Percentiles rank a stretch among this genome's conserved stretches.
Conservation (phyloP, 2,797 vertebrate species). For the Chiloscyllium punctatum region DNA sequence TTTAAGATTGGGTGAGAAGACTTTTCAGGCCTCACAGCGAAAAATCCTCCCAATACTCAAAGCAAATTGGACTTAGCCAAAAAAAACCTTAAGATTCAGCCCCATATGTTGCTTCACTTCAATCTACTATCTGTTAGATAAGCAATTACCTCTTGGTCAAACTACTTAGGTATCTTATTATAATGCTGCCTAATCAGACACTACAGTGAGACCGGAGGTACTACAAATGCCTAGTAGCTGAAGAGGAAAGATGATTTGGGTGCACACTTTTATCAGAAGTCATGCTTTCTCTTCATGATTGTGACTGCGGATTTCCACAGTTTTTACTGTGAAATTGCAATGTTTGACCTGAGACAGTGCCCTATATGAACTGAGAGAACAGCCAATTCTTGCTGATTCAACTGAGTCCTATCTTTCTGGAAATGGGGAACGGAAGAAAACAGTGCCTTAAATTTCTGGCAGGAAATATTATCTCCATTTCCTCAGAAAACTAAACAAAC, state of each 20-base stretch:
- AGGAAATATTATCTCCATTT: slow-evolving; percentile 43
- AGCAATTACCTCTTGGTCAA: background rate
- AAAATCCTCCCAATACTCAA: too few relatives aligned
- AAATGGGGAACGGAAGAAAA: background rate
- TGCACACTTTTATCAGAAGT: background rate
- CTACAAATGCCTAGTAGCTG: background rate
- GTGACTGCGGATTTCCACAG: background rate
- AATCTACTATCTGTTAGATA: background rate
- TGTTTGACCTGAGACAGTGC: background rate
- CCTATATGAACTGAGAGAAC: background rate
- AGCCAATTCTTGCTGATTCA: background rate
- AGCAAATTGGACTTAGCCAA: too few relatives aligned
- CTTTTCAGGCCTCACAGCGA: too few relatives aligned
- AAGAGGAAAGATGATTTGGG: background rate
- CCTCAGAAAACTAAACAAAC: slow-evolving; percentile 72
- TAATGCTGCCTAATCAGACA: background rate
- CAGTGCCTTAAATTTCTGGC: slow-evolving; percentile 19
- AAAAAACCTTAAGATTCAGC: too few relatives aligned
- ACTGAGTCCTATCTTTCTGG: background rate
- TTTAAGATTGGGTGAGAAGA: too few relatives aligned
- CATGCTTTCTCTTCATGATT: background rate
- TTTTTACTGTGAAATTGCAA: background rate
- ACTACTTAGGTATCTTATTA: background rate
- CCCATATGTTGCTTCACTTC: background rate
- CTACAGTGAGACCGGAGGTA: background rate